Percentiles rank a stretch among this genome's conserved stretches.
Evolutionary conservation across 2,113 vertebrate species (phyloP).

Genomic region (Poeciliopsis occidentalis): DNA sequence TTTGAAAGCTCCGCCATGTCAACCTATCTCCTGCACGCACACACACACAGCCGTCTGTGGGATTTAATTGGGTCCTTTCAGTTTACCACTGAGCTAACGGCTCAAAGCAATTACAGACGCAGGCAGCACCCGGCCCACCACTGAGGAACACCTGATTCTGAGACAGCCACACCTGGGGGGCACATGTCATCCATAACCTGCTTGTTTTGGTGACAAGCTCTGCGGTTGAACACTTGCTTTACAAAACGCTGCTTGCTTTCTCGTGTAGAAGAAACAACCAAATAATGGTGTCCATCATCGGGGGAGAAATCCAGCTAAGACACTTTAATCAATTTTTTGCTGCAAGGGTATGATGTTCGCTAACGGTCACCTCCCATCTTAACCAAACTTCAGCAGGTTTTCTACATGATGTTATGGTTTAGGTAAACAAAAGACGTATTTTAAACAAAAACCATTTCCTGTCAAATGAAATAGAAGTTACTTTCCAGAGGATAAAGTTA

Average conservation of each 20-base stretch:
- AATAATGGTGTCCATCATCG: slow-evolving; percentile 12
- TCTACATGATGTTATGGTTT: background rate
- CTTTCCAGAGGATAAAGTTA: too few species aligned
- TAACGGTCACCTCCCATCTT: background rate
- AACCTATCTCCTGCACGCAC: slow-evolving; percentile 1
- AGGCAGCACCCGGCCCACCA: slow-evolving; percentile 48
- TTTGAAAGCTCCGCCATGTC: slow-evolving; percentile 40
- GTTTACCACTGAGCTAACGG: slow-evolving; percentile 73
- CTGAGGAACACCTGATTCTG: slow-evolving; percentile 68
- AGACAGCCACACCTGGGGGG: slow-evolving; percentile 68
- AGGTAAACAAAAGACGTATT: too few species aligned
- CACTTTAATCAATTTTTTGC: background rate
- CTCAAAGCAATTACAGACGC: slow-evolving; percentile 79
- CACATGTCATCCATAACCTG: slow-evolving; percentile 69
- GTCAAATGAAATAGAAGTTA: too few species aligned
- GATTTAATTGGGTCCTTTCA: slow-evolving; percentile 78
- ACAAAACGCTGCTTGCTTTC: slow-evolving; percentile 51
- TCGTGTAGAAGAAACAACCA: background rate
- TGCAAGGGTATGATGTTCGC: background rate
- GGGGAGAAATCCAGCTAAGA: background rate
- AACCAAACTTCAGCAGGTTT: background rate
- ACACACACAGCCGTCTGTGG: slow-evolving; percentile 37
- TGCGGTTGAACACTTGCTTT: slow-evolving; percentile 50
- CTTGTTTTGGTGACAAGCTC: slow-evolving; percentile 70
- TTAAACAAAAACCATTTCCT: too few species aligned